phyloP scores from a whole-genome alignment of 2,888 invertebrate genomes.

The Carpatolechia fugitivella region DNA sequence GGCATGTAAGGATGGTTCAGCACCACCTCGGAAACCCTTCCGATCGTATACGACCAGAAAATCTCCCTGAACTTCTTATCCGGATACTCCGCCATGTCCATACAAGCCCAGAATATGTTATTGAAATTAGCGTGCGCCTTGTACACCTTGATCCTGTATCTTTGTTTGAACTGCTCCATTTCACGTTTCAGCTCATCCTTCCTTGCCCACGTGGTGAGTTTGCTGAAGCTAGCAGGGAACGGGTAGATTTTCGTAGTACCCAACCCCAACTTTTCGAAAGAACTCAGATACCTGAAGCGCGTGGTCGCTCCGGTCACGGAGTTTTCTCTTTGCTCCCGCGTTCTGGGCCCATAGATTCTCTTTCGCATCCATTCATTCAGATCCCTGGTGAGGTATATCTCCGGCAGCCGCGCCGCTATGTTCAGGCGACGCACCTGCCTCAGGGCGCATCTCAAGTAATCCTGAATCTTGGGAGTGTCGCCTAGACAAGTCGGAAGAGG shows the following conservation, averaged over 20 bases:
- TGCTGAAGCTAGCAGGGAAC: too few species aligned
- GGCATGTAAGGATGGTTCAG: too few species aligned
- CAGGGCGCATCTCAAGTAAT: conserved; percentile 61
- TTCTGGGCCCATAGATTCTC: conserved; percentile 50
- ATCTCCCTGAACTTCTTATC: too few species aligned
- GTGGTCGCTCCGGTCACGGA: not conserved
- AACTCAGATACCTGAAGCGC: too few species aligned
- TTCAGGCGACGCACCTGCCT: conserved; percentile 48
- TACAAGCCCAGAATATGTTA: not conserved
- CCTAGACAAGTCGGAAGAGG: conserved; percentile 52
- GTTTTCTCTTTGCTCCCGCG: not conserved
- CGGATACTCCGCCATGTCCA: not conserved
- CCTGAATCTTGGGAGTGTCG: conserved; percentile 45
- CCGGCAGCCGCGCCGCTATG: conserved; percentile 61
- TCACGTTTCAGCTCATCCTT: too few species aligned
- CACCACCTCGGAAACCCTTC: too few species aligned
- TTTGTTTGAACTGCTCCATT: too few species aligned
- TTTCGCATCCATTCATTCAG: conserved; percentile 67
- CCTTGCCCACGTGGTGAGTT: too few species aligned
- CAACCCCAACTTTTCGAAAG: too few species aligned
- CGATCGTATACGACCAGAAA: too few species aligned
- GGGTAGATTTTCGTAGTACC: too few species aligned
- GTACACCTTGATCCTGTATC: too few species aligned
- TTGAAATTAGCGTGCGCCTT: not conserved
- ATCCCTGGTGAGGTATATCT: conserved; percentile 58